Evolutionary conservation across 2,113 vertebrate genomes (phyloP).

Genomic region (Cololabis saira): DNA sequence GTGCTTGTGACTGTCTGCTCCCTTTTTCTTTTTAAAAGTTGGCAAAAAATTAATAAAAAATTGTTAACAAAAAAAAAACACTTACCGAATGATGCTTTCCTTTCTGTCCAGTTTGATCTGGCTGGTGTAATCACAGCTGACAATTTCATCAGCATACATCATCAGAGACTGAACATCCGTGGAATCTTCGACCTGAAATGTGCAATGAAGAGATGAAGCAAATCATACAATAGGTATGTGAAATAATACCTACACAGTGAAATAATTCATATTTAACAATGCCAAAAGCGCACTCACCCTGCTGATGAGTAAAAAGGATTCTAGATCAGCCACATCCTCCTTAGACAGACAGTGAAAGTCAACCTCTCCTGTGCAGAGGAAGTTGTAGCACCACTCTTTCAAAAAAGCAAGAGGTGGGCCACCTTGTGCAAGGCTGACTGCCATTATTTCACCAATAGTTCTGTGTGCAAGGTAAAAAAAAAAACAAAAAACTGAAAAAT

Average conservation of each 20-base stretch:
- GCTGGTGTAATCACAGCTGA: background rate
- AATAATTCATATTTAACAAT: background rate
- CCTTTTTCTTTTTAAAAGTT: too few species aligned
- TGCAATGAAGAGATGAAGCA: background rate
- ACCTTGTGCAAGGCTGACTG: too few species aligned
- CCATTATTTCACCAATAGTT: too few species aligned
- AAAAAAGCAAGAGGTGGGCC: too few species aligned
- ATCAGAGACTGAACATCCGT: background rate
- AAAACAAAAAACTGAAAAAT: too few species aligned
- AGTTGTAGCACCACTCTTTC: background rate
- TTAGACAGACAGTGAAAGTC: background rate
- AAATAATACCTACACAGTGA: too few species aligned
- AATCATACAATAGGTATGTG: background rate
- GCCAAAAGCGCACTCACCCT: background rate
- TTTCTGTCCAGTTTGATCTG: background rate
- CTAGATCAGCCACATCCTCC: background rate
- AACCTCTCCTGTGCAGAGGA: background rate
- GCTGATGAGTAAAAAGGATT: background rate
- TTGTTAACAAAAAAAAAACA: too few species aligned
- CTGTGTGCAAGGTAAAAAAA: too few species aligned
- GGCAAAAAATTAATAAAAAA: too few species aligned
- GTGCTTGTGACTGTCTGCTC: too few species aligned
- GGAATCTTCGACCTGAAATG: background rate
- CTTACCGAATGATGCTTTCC: background rate
- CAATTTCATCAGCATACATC: background rate